Evolutionary conservation across 2,888 invertebrate species (phyloP), one percentile per base, ranked within the genome.

Genomic region (Seira sanloemensis): DNA sequence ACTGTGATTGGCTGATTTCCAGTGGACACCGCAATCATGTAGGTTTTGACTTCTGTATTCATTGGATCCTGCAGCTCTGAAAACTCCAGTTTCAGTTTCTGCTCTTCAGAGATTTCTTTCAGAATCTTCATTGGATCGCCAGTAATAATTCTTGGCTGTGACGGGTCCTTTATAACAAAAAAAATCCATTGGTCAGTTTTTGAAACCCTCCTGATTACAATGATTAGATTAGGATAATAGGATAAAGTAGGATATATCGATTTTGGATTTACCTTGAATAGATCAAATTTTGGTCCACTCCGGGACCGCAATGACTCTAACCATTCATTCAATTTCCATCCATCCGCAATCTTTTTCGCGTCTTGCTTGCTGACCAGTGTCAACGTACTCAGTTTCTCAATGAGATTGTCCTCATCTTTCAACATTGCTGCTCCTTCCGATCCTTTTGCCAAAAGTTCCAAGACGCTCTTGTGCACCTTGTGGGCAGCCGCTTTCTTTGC

Each of bases 401-500:
- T 58, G 18, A 86, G 72, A 50, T 82, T 76, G n/a, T 84, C 86
- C 2, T 85, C 82, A 4, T 81, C 84, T 50, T 78, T 68, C 7
- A 80, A 37, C 23, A 84, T n/a, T 7, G n/a, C 67, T 21, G 25
- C 76, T 21, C 12, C 73, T 9, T 54, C 72, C n/a, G 84, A 67
- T 21, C 75, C 78, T 54, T 86, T 72, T 12, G 77, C 21, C 68
- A 87, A 72, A 9, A 84, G 9, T 18, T 87, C 85, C 66, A 75
- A 68, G 18, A 89, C 78, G 1, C 86, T 66, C 50, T 87, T 79
- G n/a, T 88, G 82, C 58, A 88, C 87, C 62, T 85, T 84, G 37
- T 84, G 66, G 16, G 89, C 89, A 24, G 89, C 88, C 2, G 80
- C 88, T 75, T 86, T 79, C 82, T 89, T 89, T 18, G 89, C 89